Evolutionary conservation across 2,888 invertebrate species (phyloP), one percentile per base, ranked within the genome.

Genomic region (Synanthedon vespiformis): DNA sequence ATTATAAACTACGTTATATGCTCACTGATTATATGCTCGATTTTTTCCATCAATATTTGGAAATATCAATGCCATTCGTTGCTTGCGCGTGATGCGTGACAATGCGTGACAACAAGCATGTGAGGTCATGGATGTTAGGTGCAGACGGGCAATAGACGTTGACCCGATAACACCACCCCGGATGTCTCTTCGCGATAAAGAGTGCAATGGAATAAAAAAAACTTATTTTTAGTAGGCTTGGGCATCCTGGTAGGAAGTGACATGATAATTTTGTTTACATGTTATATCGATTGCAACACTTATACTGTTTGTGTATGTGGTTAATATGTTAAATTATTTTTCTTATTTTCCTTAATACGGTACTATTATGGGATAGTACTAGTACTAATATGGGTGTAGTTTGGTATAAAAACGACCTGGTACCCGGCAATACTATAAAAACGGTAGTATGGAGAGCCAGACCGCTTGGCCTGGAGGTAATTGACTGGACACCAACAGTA

Each of bases 81-180:
- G 14, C 48, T 1, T 16, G 48, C 11, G 18, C 48, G 18, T 48
- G 48, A 48, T 48, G 48, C 48, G 48, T 48, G 48, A 16, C 34
- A 34, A 3, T 44, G 44, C 44, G 13, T 44, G 44, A 44, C 44
- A 44, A 6, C 44, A n/a, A 4, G 44, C 44, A 12, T 3, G 13
- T 12, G 48, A 48, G 48, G 48, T 18, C 48, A 48, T 5, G 18
- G 48, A 48, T 40, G 13, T 44, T 11, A 2, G 48, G 22, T 48
- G 49, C 50, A 55, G 55, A 53, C 55, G 50, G 40, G 16, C 53
- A 51, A 50, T 49, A 55, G 55, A 55, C 55, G 53, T 22, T 44
- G 44, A 40, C 12, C 47, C 18, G 51, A 53, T 49, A 40, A 48
- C 10, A 50, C 16, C 34, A 48, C 13, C 22, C 27, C 40, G 41